phyloP scores from a whole-genome alignment of 2,888 invertebrate species.

The Matsumyia berberina region DNA sequence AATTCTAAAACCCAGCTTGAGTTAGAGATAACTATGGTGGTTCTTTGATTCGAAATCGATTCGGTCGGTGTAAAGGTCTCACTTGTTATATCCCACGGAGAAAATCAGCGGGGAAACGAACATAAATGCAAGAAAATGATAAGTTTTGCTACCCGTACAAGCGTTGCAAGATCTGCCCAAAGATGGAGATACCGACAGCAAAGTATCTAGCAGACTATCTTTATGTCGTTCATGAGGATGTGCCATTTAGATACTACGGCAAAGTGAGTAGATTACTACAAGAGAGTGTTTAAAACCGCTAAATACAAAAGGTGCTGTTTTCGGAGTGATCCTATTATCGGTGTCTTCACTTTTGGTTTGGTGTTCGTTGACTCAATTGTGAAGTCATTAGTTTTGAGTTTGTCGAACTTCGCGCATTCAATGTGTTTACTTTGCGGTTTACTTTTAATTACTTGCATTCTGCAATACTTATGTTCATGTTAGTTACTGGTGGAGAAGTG shows the following conservation, averaged over 20 bases:
- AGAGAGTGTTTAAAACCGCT: slow-evolving; percentile 28
- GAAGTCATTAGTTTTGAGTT: slow-evolving; percentile 64
- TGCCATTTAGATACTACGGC: slow-evolving; percentile 84
- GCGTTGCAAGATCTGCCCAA: slow-evolving; percentile 83
- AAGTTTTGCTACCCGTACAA: slow-evolving; percentile 82
- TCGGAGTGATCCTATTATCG: slow-evolving; percentile 43
- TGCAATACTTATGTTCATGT: slow-evolving; percentile 12
- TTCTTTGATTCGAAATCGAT: slow-evolving; percentile 41
- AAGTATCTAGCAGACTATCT: slow-evolving; percentile 84
- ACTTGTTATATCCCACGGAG: slow-evolving; percentile 47
- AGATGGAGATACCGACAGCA: slow-evolving; percentile 84
- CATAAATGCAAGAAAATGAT: slow-evolving; percentile 84
- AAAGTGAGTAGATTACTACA: slow-evolving; percentile 81
- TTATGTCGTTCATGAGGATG: slow-evolving; percentile 84
- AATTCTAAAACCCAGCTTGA: slow-evolving; percentile 32
- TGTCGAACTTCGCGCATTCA: slow-evolving; percentile 55
- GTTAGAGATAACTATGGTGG: slow-evolving; percentile 55
- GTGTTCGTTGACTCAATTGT: slow-evolving; percentile 59
- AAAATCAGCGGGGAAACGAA: slow-evolving; percentile 48
- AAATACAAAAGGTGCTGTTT: slow-evolving; percentile 27
- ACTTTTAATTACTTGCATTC: slow-evolving; percentile 47
- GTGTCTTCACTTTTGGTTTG: slow-evolving; percentile 43
- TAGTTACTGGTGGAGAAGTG: neutral
- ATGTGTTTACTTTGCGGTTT: slow-evolving; percentile 65
- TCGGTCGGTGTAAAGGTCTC: slow-evolving; percentile 48